A percentile compares a stretch with the other conserved stretches of the same genome.
phyloP scores from a whole-genome alignment of 2,113 vertebrate genomes.

The Cavia porcellus region DNA sequence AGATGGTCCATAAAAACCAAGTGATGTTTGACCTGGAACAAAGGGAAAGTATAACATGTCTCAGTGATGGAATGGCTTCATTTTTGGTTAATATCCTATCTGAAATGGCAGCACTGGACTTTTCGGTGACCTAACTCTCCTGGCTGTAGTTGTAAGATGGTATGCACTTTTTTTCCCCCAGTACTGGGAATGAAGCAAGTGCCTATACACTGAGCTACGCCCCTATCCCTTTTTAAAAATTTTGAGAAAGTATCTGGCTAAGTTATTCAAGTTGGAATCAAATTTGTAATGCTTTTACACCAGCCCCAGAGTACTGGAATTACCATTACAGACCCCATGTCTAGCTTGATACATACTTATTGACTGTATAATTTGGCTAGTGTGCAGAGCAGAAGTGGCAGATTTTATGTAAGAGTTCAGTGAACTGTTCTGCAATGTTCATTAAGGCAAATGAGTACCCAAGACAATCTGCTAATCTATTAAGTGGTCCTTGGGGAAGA shows the following conservation, averaged over 20 bases:
- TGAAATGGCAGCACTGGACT: conserved; percentile 79
- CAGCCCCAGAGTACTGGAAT: not conserved
- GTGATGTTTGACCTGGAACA: not conserved
- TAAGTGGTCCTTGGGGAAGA: conserved; percentile 34
- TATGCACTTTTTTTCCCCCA: not conserved
- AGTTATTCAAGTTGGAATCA: not conserved
- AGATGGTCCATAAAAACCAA: conserved; percentile 61
- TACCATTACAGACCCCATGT: not conserved
- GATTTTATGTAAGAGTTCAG: conserved; percentile 49
- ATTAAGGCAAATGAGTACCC: not conserved
- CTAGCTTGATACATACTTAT: not conserved
- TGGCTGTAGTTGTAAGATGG: conserved; percentile 26
- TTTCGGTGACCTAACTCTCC: conserved; percentile 87
- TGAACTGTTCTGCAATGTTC: conserved; percentile 25
- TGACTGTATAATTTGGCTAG: conserved; percentile 67
- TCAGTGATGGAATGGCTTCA: conserved; percentile 87
- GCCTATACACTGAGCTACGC: not conserved
- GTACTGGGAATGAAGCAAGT: not conserved
- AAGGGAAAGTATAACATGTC: conserved; percentile 56
- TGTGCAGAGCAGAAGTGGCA: not conserved
- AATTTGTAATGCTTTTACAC: not conserved
- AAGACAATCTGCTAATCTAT: conserved; percentile 18
- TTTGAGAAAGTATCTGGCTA: not conserved
- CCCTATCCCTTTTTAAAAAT: not conserved
- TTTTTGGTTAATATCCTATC: conserved; percentile 90